Evolutionary conservation across 2,113 vertebrate genomes (phyloP).

Genomic region (Alethe diademata): DNA sequence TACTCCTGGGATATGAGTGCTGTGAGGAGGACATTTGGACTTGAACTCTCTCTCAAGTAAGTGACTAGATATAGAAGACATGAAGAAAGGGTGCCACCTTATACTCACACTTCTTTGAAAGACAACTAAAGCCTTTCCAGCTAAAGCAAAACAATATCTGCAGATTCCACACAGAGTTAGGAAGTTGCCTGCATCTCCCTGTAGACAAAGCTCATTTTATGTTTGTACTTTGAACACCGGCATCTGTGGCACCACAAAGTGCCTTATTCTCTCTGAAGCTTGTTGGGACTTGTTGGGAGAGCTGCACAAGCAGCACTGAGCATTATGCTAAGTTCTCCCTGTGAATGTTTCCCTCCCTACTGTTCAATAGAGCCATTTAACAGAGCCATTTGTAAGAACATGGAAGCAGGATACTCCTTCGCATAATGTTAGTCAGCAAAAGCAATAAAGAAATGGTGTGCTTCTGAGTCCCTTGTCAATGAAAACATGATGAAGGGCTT

Average conservation of each 20-base stretch:
- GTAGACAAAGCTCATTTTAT: not conserved
- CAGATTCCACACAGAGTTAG: not conserved
- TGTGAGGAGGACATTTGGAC: not conserved
- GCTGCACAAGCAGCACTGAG: not conserved
- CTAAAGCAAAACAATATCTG: not conserved
- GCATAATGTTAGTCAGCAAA: not conserved
- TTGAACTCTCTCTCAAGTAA: not conserved
- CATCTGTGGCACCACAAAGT: not conserved
- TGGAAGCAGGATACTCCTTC: not conserved
- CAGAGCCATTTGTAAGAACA: not conserved
- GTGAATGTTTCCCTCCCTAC: not conserved
- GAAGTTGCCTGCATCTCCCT: not conserved
- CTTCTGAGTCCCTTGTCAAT: not conserved
- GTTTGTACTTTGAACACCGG: not conserved
- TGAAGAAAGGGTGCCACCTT: not conserved
- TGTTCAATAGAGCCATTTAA: not conserved
- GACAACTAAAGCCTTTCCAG: not conserved
- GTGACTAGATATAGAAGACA: not conserved
- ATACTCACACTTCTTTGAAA: not conserved
- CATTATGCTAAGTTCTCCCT: not conserved
- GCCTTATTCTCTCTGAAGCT: not conserved
- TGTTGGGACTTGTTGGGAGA: not conserved
- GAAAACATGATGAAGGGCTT: not conserved
- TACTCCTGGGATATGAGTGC: not conserved
- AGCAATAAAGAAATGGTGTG: not conserved